phyloP scores from a whole-genome alignment of 2,888 invertebrate genomes.

The Adelognathus sp. region DNA sequence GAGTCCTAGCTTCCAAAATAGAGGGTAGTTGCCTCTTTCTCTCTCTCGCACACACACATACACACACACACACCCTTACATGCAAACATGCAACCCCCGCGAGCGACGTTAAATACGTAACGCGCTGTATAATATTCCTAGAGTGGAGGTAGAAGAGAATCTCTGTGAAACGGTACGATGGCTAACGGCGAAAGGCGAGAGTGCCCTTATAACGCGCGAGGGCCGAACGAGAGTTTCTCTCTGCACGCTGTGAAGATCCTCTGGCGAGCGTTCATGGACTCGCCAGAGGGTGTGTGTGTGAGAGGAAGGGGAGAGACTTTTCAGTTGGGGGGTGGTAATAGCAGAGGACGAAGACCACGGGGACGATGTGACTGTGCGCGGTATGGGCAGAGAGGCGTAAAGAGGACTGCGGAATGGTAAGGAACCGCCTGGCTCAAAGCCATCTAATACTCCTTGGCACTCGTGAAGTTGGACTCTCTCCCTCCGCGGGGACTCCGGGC shows the following conservation, averaged over 20 bases:
- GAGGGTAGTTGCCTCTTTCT: constrained; percentile 53
- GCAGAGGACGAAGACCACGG: background rate
- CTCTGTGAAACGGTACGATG: constrained; percentile 22
- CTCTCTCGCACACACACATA: background rate
- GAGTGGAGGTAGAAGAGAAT: constrained; percentile 40
- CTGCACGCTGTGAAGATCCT: constrained; percentile 41
- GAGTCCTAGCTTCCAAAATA: constrained; percentile 59
- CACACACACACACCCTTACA: background rate
- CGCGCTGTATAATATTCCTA: constrained; percentile 56
- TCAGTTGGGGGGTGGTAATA: constrained; percentile 19
- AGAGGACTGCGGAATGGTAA: constrained; percentile 64
- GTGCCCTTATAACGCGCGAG: constrained; percentile 43
- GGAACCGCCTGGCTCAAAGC: constrained; percentile 72
- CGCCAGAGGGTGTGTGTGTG: constrained; percentile 24
- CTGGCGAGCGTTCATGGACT: constrained; percentile 29
- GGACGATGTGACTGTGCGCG: constrained; percentile 34
- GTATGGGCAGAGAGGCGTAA: constrained; percentile 33
- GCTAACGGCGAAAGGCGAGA: constrained; percentile 41
- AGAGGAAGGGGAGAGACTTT: constrained; percentile 24
- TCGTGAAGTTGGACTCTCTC: constrained; percentile 48
- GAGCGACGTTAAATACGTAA: constrained; percentile 59
- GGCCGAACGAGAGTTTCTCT: constrained; percentile 43
- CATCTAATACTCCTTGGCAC: constrained; percentile 71
- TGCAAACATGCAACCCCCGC: constrained; percentile 19
- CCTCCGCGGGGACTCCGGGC: background rate